phyloP scores from a whole-genome alignment of 2,797 vertebrate genomes.

The Cyprinella venusta region DNA sequence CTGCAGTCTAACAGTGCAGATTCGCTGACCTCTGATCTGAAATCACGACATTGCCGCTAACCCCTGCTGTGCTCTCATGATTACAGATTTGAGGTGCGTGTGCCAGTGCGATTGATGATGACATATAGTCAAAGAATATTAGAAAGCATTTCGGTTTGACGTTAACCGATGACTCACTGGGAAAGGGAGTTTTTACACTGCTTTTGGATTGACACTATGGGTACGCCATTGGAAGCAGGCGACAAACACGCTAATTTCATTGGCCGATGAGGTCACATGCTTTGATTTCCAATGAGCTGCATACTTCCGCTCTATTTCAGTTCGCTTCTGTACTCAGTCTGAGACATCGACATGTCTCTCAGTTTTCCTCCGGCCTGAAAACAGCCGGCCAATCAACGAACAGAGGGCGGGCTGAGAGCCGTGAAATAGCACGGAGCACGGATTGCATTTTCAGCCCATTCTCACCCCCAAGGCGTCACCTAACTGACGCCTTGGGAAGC shows the following conservation, averaged over 20 bases:
- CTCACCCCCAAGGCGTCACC: too few relatives aligned
- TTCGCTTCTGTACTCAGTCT: too few relatives aligned
- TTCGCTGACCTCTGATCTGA: constrained; percentile 23
- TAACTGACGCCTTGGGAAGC: too few relatives aligned
- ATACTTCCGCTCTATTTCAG: too few relatives aligned
- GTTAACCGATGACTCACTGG: neutral
- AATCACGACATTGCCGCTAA: neutral
- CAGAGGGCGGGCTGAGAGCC: too few relatives aligned
- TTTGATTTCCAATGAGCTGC: too few relatives aligned
- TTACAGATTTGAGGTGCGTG: neutral
- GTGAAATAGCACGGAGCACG: too few relatives aligned
- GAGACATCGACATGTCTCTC: too few relatives aligned
- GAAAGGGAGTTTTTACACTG: neutral
- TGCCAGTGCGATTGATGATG: neutral
- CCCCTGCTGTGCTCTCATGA: neutral
- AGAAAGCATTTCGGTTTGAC: neutral
- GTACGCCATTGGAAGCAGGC: neutral
- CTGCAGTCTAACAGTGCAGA: constrained; percentile 7
- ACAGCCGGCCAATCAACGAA: too few relatives aligned
- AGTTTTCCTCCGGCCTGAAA: too few relatives aligned
- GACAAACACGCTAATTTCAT: neutral
- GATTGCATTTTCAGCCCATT: too few relatives aligned
- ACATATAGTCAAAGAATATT: neutral
- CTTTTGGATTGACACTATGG: neutral
- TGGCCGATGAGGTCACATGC: too few relatives aligned